Base-by-base conservation (phyloP, 2,113 vertebrate genomes). In the Laticauda laticaudata region DNA sequence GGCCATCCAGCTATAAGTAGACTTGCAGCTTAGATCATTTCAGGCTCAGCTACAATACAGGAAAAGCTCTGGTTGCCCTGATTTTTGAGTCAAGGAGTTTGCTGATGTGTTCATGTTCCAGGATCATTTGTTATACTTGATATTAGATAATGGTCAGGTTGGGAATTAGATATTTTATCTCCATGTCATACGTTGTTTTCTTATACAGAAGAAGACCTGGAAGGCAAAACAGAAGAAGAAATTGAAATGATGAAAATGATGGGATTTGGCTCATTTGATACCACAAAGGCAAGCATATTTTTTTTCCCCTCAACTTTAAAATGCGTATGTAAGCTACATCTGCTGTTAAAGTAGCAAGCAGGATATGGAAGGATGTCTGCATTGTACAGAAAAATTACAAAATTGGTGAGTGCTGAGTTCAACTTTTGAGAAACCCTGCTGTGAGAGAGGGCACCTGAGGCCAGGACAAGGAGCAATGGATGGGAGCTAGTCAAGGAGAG, bases 231-330 rank as follows among this genome's bases (percentile, higher is more conserved):
- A 0, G 99, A 99, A 48, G 99, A 99, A 94, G 99, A 99, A 95
- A 99, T 99, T 0, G 99, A 99, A 97, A 99, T 99, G 99, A 99
- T 99, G 98, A 99, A 99, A 93, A 93, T 96, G 92, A 99, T 99
- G 99, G 99, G 99, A 8, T 99, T 99, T 91, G 96, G 96, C 57
- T 96, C 98, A 3, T 99, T 99, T 54, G 97, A 99, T 91, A 98
- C 97, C 1, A 98, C 98, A 0, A 99, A 99, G 97, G 99, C 99
- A 95, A 98, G 98, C 43, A 4, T n/a, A 34, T 7, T 12, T 92
- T 24, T 24, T 85, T 26, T 26, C 18, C 18, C 14, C 20, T 26
- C 53, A 45, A 10, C 10, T 14, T 34, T 88, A 24, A 87, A 54
- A 23, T 34, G 34, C 7, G 15, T 43, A 8, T 14, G 2, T 81